These are phyloP conservation scores for Petromus typicus DNA, from an alignment of 2,113 vertebrate genomes.

Conservation along the genomic window DNA sequence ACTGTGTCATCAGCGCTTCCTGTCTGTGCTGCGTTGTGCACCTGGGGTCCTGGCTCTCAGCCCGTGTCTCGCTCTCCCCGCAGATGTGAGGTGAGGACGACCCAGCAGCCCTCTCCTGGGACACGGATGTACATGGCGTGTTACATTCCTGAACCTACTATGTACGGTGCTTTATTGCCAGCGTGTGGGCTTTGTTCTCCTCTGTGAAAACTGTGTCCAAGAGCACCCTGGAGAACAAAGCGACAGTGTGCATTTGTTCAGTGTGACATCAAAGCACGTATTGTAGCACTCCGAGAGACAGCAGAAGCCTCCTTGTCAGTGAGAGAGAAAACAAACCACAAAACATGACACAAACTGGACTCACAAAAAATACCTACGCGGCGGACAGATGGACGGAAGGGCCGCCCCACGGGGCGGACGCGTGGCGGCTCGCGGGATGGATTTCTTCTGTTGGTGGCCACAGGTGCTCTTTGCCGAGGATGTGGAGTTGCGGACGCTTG, in stretches of 20 bases:
- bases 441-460: constrained; percentile 83
- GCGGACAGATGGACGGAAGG: constrained; percentile 79
- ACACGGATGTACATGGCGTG: constrained; percentile 90
- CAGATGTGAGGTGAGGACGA: constrained; percentile 98
- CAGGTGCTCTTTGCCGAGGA: constrained; percentile 87
- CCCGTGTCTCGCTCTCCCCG: constrained; percentile 81
- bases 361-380: constrained; percentile 51
- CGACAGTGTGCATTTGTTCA: constrained; percentile 90
- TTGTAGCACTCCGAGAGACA: constrained; percentile 89
- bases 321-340: constrained; percentile 74
- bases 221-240: constrained; percentile 90
- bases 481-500: constrained; percentile 80
- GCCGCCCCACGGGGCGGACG: constrained; percentile 63
- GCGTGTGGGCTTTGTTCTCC: constrained; percentile 89
- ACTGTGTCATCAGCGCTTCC: background rate
- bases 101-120: constrained; percentile 90
- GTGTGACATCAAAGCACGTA: constrained; percentile 91
- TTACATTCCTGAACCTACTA: constrained; percentile 93
- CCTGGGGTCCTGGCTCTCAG: constrained; percentile 65
- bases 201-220: constrained; percentile 86
- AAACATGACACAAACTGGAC: constrained; percentile 70
- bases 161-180: constrained; percentile 96
- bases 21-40: background rate
- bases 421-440: constrained; percentile 77
- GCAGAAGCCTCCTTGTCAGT: constrained; percentile 87